Percentiles rank a stretch among this genome's conserved stretches.
Conservation (phyloP, 2,888 invertebrate species). For the Drosophila affinis region DNA sequence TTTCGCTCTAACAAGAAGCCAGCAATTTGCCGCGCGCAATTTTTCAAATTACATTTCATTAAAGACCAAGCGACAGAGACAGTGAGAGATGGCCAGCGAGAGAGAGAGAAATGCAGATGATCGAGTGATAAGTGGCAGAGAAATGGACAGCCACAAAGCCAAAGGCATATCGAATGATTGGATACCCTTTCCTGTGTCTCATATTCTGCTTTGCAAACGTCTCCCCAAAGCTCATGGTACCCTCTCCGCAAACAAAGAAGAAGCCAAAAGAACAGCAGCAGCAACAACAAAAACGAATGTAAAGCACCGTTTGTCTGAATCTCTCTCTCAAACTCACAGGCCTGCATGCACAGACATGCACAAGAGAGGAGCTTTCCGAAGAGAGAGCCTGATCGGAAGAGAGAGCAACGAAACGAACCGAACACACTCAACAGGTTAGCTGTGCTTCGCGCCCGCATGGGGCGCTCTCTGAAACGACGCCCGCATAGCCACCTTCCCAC, state of each 20-base stretch:
- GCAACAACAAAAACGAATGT: conserved; percentile 54
- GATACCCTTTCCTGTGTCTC: background rate
- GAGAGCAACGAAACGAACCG: background rate
- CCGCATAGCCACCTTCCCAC: conserved; percentile 49
- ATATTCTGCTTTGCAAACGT: background rate
- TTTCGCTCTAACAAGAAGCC: conserved; percentile 43
- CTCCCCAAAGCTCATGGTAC: background rate
- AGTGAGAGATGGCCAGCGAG: conserved; percentile 2
- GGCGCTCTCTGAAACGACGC: conserved; percentile 42
- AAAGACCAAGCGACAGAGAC: conserved; percentile 43
- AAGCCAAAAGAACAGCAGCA: conserved; percentile 6
- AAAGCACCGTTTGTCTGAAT: conserved; percentile 72
- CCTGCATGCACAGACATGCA: background rate
- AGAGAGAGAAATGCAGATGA: conserved; percentile 23
- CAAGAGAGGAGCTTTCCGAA: background rate
- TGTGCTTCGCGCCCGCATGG: conserved; percentile 63
- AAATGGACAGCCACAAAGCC: conserved; percentile 3
- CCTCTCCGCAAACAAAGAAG: conserved; percentile 11
- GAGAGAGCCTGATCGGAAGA: conserved; percentile 37
- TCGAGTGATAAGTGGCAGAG: conserved; percentile 40
- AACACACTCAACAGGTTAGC: conserved; percentile 61
- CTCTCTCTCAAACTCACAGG: conserved; percentile 29
- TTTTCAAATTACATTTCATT: conserved; percentile 77
- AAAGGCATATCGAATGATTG: background rate
- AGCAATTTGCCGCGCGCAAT: conserved; percentile 72